Evolutionary conservation across 2,888 invertebrate species (phyloP).

Genomic region (Drosophila mercatorum): DNA sequence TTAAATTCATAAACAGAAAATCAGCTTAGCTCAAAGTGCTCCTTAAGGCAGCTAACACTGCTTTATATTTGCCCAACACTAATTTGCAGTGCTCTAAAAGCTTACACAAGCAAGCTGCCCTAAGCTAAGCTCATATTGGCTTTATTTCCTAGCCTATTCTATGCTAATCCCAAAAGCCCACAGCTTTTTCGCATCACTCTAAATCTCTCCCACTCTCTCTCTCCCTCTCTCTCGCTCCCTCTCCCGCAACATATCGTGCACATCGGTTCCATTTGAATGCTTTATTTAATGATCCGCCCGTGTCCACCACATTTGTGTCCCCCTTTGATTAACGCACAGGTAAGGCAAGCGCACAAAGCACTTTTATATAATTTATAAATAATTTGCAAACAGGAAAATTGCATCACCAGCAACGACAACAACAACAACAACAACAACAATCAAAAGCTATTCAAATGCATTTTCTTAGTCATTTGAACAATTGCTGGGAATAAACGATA

Average conservation of each 20-base stretch:
- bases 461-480: slow-evolving; percentile 38
- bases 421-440: slow-evolving; percentile 1
- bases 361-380: slow-evolving; percentile 57
- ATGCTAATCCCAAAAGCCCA: slow-evolving; percentile 6
- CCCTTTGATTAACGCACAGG: slow-evolving; percentile 20
- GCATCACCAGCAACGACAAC: slow-evolving; percentile 49
- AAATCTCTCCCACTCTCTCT: not conserved
- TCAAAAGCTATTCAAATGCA: slow-evolving; percentile 26
- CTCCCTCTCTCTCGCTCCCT: not conserved
- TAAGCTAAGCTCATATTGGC: not conserved
- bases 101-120: not conserved
- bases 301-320: slow-evolving; percentile 24
- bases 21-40: too few relatives aligned
- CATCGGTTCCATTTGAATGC: slow-evolving; percentile 64
- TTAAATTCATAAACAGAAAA: too few relatives aligned
- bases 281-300: slow-evolving; percentile 42
- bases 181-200: not conserved
- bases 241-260: slow-evolving; percentile 12
- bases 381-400: slow-evolving; percentile 56
- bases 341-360: slow-evolving; percentile 16
- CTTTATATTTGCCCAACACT: not conserved
- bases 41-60: not conserved
- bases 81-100: not conserved
- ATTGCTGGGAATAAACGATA: slow-evolving; percentile 39
- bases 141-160: not conserved